Conservation (phyloP, 1,140 invertebrate genomes). For the Pantala flavescens region DNA sequence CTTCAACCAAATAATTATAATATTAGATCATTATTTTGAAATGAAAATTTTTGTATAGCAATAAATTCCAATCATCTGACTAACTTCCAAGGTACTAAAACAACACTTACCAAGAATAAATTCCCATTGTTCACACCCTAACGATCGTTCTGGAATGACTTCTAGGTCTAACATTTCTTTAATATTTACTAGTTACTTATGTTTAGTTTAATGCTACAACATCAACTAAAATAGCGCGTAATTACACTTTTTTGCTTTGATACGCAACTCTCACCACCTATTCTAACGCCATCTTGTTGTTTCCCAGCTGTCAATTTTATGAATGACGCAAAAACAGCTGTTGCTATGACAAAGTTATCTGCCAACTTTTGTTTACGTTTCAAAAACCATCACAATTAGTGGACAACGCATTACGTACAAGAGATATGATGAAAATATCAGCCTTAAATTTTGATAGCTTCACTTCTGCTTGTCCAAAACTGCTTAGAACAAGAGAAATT, state of each 20-base stretch:
- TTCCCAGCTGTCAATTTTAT: constrained; percentile 17
- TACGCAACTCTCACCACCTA: constrained; percentile 12
- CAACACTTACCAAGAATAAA: constrained; percentile 81
- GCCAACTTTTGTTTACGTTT: constrained; percentile 11
- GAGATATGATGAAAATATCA: too few relatives aligned
- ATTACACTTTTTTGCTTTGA: neutral
- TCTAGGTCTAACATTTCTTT: constrained; percentile 84
- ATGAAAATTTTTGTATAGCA: too few relatives aligned
- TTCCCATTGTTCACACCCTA: constrained; percentile 95
- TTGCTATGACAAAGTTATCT: constrained; percentile 14
- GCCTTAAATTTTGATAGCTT: too few relatives aligned
- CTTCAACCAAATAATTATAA: neutral
- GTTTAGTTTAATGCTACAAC: neutral
- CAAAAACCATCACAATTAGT: neutral
- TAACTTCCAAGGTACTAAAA: constrained; percentile 20
- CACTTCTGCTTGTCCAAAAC: too few relatives aligned
- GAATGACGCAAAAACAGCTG: constrained; percentile 16
- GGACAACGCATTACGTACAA: too few relatives aligned
- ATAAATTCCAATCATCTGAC: too few relatives aligned
- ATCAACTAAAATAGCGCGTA: constrained; percentile 7
- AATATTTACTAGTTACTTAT: constrained; percentile 16
- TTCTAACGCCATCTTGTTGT: constrained; percentile 14
- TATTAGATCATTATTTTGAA: too few relatives aligned
- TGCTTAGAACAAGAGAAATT: too few relatives aligned
- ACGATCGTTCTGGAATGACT: constrained; percentile 86